Conservation (phyloP, 1,140 invertebrate genomes). For the Mya arenaria region DNA sequence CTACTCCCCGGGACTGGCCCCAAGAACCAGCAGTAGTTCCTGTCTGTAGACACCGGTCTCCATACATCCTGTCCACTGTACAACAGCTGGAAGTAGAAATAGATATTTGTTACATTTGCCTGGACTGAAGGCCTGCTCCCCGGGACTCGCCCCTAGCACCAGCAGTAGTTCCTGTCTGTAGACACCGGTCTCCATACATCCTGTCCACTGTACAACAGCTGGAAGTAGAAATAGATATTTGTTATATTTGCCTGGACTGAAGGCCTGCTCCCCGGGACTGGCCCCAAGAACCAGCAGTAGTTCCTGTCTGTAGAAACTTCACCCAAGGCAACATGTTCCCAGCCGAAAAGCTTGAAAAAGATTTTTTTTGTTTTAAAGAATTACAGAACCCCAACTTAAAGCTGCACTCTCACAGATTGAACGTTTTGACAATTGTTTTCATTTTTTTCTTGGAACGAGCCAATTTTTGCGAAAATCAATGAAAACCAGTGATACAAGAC, state of each 20-base stretch:
- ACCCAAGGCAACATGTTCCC: slow-evolving; percentile 67
- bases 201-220: slow-evolving; percentile 71
- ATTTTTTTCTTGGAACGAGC: no score
- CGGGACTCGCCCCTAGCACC: slow-evolving; percentile 62
- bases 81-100: slow-evolving; percentile 61
- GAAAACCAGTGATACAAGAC: no score
- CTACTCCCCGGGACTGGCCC: slow-evolving; percentile 63
- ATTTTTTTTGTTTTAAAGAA: neutral
- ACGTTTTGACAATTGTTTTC: no score
- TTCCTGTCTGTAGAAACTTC: slow-evolving; percentile 68
- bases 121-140: slow-evolving; percentile 68
- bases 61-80: slow-evolving; percentile 70
- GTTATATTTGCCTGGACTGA: slow-evolving; percentile 63
- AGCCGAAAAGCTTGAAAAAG: slow-evolving; percentile 64
- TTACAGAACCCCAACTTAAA: neutral
- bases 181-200: slow-evolving; percentile 64
- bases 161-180: slow-evolving; percentile 70
- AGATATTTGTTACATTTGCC: slow-evolving; percentile 38
- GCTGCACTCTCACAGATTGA: neutral
- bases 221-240: slow-evolving; percentile 25
- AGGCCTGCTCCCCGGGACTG: slow-evolving; percentile 65
- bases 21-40: slow-evolving; percentile 66
- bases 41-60: slow-evolving; percentile 67
- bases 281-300: slow-evolving; percentile 64
- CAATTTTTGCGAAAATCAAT: no score